Evolutionary conservation across 2,113 vertebrate genomes (phyloP), one percentile per base, ranked within the genome.

Genomic region (Gallinago undulata): DNA sequence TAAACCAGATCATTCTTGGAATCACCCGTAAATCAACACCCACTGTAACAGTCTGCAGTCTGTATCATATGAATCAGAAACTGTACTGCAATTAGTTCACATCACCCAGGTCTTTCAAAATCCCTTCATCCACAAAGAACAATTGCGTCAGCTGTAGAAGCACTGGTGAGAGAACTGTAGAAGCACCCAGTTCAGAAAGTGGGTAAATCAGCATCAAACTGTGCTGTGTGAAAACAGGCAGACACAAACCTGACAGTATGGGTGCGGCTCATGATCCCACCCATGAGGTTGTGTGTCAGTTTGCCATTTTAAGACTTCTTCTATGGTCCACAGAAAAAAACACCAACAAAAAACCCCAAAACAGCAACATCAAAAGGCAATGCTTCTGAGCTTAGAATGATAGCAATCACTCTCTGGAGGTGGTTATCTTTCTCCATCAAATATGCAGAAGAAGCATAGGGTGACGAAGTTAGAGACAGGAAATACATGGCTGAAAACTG

Each of bases 51-150:
- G 83, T 66, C 19, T 70, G 41, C 68, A 70, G 72, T 28, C 72
- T 69, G 24, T 37, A 83, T 24, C 64, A 59, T 4, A 53, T 3
- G 10, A 80, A 83, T 31, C 67, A 62, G 30, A 90, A 88, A 90
- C 30, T 39, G 35, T 48, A 79, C 41, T 83, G 50, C 14, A 77
- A 90, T 72, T 64, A 88, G 82, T 35, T 79, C 50, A 48, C 33
- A 76, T 78, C 60, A 76, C 47, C 45, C 59, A 85, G 75, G 85
- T 57, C 75, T 90, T 92, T 93, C 90, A 95, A 88, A 86, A 76
- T 35, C 57, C 67, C 33, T 90, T 83, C 75, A 85, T 30, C 22
- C 72, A 90, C 75, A 83, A 83, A 76, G 35, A 78, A 27, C 13
- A 84, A 50, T 30, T 60, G 31, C 56, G 59, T 56, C 70, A 84